A percentile compares a stretch with the other conserved stretches of the same genome.
Evolutionary conservation across 1,140 invertebrate genomes (phyloP).

Genomic region (Hypsibius dujardini): DNA sequence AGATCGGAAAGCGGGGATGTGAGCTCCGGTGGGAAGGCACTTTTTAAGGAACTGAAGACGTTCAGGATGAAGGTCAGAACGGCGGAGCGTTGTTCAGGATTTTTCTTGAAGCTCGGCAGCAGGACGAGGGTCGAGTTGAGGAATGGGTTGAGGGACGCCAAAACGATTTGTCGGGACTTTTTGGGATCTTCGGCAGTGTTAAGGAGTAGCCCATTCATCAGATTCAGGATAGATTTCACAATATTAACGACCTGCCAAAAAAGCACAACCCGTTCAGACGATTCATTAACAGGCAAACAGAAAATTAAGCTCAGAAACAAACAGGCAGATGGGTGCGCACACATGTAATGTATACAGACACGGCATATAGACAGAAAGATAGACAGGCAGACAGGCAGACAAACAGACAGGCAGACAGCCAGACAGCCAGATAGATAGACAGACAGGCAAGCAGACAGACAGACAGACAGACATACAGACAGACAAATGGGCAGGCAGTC

Average conservation of each 20-base stretch:
- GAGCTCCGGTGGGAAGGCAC: conserved; percentile 2
- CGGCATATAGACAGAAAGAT: background rate
- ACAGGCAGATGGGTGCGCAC: background rate
- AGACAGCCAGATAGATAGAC: too few species aligned
- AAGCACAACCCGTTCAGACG: background rate
- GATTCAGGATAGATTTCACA: background rate
- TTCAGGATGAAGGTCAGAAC: background rate
- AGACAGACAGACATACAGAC: too few species aligned
- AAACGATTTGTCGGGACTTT: background rate
- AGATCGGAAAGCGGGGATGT: background rate
- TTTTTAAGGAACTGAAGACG: conserved; percentile 3
- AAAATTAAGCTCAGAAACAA: background rate
- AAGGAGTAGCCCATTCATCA: background rate
- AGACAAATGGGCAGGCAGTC: too few species aligned
- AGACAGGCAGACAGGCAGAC: too few species aligned
- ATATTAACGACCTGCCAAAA: background rate
- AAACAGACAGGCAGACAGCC: too few species aligned
- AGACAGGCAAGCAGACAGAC: too few species aligned
- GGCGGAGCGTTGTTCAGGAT: background rate
- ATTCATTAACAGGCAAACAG: too few species aligned
- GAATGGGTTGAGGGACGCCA: background rate
- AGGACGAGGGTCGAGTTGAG: background rate
- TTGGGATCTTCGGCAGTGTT: background rate
- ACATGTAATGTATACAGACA: background rate
- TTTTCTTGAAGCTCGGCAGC: background rate